Evolutionary conservation across 1,140 invertebrate species (phyloP).

Genomic region (Heliothis subflexa): DNA sequence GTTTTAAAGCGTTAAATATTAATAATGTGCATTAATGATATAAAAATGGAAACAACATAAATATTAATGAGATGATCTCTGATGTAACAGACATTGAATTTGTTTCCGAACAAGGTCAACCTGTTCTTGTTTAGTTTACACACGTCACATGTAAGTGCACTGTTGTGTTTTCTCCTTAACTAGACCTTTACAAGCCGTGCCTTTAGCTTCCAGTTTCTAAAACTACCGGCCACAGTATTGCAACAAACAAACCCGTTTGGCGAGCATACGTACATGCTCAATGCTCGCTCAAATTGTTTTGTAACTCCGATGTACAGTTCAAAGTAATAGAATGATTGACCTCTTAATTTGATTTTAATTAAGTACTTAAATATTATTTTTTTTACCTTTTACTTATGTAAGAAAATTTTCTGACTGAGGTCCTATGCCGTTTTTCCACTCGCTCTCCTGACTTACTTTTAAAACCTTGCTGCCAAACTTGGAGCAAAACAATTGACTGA

Average conservation of each 20-base stretch:
- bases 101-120: conserved; percentile 8
- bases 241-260: conserved; percentile 25
- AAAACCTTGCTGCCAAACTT: background rate
- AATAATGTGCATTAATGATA: background rate
- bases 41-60: background rate
- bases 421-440: background rate
- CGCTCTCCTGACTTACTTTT: background rate
- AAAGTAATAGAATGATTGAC: no score
- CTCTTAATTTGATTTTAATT: no score
- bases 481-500: conserved; percentile 22
- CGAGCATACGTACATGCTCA: background rate
- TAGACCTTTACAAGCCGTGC: background rate
- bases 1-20: background rate
- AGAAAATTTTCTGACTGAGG: no score
- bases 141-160: background rate
- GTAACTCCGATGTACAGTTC: background rate
- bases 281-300: conserved; percentile 2
- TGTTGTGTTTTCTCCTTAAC: conserved; percentile 10
- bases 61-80: conserved; percentile 15
- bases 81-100: conserved; percentile 16
- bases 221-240: conserved; percentile 18
- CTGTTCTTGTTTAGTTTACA: background rate
- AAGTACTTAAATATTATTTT: no score
- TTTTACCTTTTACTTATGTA: no score
- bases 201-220: conserved; percentile 11